These are phyloP conservation scores for Oncorhynchus gorbuscha DNA, from an alignment of 2,113 vertebrate genomes.

Conservation along the genomic window DNA sequence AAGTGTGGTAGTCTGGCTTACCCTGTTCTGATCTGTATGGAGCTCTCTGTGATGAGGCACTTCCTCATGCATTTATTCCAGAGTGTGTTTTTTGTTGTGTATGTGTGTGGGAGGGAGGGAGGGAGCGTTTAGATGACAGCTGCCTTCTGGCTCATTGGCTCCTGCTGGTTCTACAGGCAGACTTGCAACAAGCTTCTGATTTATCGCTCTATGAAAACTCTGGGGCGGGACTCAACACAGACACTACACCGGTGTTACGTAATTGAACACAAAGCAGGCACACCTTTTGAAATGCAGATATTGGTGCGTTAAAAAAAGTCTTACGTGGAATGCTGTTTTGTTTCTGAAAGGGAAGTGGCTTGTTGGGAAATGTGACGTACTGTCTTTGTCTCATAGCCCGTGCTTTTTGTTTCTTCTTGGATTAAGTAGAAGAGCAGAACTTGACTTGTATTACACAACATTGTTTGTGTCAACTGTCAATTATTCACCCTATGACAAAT, in stretches of 20 bases:
- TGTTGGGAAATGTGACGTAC: background rate
- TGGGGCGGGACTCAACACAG: background rate
- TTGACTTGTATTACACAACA: too few relatives aligned
- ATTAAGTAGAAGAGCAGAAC: too few relatives aligned
- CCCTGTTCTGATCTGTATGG: background rate
- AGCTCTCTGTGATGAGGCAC: background rate
- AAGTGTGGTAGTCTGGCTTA: background rate
- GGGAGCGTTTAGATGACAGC: background rate
- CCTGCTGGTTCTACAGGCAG: background rate
- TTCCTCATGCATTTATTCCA: background rate
- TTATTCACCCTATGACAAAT: too few relatives aligned
- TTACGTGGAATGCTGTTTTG: background rate
- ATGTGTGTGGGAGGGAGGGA: background rate
- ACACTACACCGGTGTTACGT: background rate
- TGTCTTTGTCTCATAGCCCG: too few relatives aligned
- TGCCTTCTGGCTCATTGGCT: background rate
- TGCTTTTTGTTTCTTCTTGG: too few relatives aligned
- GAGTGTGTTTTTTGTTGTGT: background rate
- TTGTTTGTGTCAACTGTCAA: too few relatives aligned
- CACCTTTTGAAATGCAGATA: background rate
- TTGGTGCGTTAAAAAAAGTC: background rate
- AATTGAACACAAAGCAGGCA: background rate
- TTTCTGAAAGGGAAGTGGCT: background rate
- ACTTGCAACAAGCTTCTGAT: slow-evolving; percentile 8
- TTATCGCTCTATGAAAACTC: background rate